Evolutionary conservation across 2,888 invertebrate genomes (phyloP), one percentile per base, ranked within the genome.

Genomic region (Thymelicus lineola): DNA sequence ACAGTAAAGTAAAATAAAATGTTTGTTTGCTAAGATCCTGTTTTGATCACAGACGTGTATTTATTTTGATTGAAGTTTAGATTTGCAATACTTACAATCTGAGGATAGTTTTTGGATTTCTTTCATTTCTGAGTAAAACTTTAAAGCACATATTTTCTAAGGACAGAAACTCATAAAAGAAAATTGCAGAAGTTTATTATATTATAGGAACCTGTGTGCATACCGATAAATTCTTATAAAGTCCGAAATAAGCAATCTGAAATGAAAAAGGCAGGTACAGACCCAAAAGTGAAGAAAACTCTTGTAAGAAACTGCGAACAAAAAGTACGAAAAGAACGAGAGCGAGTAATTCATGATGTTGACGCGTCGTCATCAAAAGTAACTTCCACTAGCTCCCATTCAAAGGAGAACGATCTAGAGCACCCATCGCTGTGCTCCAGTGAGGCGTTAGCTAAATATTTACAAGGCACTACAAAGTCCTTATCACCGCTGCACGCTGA

Each of bases 241-340:
- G 10, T 38, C 6, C 10, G 38, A 9, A 38, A 38, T 7, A 38
- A 7, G 7, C 9, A 42, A 42, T 12, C 1, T 6, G 36, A 48
- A 28, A 91, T 91, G 91, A 84, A 81, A 63, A 91, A 84, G 75
- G 71, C 76, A 69, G 79, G 82, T n/a, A 73, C 76, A 10, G 91
- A 92, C 73, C 78, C 85, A 0, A 91, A 87, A 81, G 88, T 93
- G 20, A 91, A 90, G 74, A 93, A 93, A 80, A 88, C 89, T 2
- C 79, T 93, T 1, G 76, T 92, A 10, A 81, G 93, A 71, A 88
- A 92, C 73, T 84, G 78, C 74, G 91, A 91, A 75, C 78, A 83
- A 17, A 88, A 82, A 80, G 66, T 84, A 1, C 83, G 75, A 64
- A 72, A 78, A 38, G 71, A 76, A 12, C 81, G 73, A 12, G 82